Conservation (phyloP, 2,113 vertebrate species). For the Rhinolophus sinicus region DNA sequence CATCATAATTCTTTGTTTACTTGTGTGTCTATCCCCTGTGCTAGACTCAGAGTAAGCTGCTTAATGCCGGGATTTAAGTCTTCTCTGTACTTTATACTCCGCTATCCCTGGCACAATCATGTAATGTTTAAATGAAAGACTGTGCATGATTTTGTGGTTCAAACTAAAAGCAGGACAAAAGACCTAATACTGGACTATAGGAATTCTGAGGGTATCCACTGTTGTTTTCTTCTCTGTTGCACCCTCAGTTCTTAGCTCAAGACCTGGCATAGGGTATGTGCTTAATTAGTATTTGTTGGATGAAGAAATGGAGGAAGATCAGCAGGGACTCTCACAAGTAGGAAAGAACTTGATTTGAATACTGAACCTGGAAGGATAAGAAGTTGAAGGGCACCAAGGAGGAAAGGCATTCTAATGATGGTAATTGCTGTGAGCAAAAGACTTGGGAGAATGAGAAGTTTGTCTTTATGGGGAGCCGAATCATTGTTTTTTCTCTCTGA, state of each 20-base stretch:
- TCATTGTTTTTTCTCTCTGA: neutral
- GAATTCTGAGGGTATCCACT: neutral
- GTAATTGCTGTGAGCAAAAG: neutral
- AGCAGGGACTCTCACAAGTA: neutral
- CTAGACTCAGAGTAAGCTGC: neutral
- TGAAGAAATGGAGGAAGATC: neutral
- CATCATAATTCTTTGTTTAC: neutral
- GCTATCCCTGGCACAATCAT: neutral
- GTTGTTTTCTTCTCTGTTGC: neutral
- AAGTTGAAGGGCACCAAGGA: neutral
- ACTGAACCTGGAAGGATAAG: neutral
- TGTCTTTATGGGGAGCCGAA: neutral
- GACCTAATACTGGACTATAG: neutral
- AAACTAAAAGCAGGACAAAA: neutral
- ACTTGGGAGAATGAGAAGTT: neutral
- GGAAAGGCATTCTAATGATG: neutral
- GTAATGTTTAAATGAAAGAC: slow-evolving; percentile 10
- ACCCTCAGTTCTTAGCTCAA: neutral
- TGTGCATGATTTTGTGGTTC: neutral
- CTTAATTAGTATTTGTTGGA: neutral
- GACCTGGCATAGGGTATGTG: neutral
- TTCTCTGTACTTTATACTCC: neutral
- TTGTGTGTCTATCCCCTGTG: neutral
- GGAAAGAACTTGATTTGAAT: neutral
- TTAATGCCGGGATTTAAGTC: neutral